Base-by-base conservation (phyloP, 2,113 vertebrate species). In the Peromyscus californicus region DNA sequence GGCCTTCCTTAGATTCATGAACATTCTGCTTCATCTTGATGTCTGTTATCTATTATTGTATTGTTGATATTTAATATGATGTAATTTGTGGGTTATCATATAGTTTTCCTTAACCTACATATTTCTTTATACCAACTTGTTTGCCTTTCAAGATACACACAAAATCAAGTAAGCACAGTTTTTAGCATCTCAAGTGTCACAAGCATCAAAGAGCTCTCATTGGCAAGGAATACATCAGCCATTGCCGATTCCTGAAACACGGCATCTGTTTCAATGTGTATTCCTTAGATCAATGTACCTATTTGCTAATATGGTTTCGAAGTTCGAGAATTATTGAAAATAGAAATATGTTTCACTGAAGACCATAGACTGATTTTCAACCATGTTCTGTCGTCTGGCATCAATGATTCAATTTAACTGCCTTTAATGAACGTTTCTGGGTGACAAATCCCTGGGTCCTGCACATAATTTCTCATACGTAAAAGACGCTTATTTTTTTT, bases 311-410 rank as follows among this genome's bases (percentile, higher is more conserved):
- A 61, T 29, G 1, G 11, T 70, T 69, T 87, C 48, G 1, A 13
- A 21, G 29, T 94, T 96, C 72, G 65, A 51, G 85, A 13, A 17
- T 82, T 83, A 63, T 16, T 72, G 17, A 80, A 94, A 95, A 84
- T 72, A 57, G 80, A 82, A 31, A 80, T 93, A n/a, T 80, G 61
- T 12, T 79, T 96, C 39, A 95, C 31, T 59, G 65, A 91, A 83
- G 19, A 45, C 19, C 15, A 82, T 42, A 86, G 7, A 48, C 63
- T 74, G 15, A 22, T 90, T 94, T 95, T 90, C 33, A 91, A 57
- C 15, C 11, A 93, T 63, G 10, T 63, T 70, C 54, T 42, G 8
- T n/a, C 17, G 10, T 33, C 17, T 10, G 2, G 79, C 75, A 94
- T 57, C 70, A 94, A n/a, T 5, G 19, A 72, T 80, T 93, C 80